These are phyloP conservation scores for Muraenolepis orangiensis DNA, from an alignment of 2,797 vertebrate genomes.

Conservation along the genomic window DNA sequence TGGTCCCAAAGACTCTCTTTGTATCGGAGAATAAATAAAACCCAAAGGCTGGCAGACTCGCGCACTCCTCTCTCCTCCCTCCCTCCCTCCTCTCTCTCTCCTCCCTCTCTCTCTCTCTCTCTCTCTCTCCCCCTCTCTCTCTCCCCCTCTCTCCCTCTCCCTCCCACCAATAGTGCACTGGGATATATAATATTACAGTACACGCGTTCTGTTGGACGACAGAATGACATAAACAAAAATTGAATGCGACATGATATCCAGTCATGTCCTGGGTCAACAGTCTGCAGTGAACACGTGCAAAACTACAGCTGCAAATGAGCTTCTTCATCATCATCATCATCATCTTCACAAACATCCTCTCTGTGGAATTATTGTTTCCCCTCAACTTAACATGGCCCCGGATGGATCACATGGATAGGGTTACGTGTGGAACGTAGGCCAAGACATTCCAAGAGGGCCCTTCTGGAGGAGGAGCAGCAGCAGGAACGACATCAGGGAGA, in stretches of 20 bases:
- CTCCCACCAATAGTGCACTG: neutral
- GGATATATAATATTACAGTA: no score
- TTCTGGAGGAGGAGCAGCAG: conserved; percentile 39
- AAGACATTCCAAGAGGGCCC: conserved; percentile 62
- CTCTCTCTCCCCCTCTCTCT: neutral
- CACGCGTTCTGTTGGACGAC: neutral
- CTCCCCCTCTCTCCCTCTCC: no score
- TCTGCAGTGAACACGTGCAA: conserved; percentile 20
- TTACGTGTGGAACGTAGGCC: conserved; percentile 64
- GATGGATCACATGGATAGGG: conserved; percentile 34
- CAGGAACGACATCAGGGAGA: conserved; percentile 47
- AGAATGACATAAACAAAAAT: neutral
- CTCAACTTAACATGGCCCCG: conserved; percentile 40
- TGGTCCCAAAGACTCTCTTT: neutral
- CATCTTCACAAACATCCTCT: neutral
- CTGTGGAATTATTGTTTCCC: conserved; percentile 51
- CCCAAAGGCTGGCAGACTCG: no score
- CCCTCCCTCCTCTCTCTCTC: no score
- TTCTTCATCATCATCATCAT: conserved; percentile 13
- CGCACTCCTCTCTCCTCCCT: neutral
- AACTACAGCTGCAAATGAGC: conserved; percentile 17
- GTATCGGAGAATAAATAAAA: conserved; percentile 15
- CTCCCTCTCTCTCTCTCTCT: conserved; percentile 3
- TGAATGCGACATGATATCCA: neutral
- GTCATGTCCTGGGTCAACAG: neutral